Evolutionary conservation across 2,888 invertebrate species (phyloP).

Genomic region (Nemotelus pantherinus): DNA sequence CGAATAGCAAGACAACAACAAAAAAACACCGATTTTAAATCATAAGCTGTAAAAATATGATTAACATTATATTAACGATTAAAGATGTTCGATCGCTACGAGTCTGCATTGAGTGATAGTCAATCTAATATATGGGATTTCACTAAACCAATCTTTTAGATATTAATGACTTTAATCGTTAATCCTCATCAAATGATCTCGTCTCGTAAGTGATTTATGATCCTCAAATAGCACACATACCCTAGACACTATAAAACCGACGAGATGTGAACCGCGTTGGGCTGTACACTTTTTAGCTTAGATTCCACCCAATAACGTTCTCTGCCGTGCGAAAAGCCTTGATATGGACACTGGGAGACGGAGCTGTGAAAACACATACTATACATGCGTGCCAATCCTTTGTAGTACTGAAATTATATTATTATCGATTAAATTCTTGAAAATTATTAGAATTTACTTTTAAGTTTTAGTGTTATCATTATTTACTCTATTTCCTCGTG

Average conservation of each 20-base stretch:
- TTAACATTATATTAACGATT: constrained; percentile 39
- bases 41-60: constrained; percentile 34
- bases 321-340: constrained; percentile 6
- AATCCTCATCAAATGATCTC: constrained; percentile 43
- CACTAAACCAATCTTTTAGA: constrained; percentile 41
- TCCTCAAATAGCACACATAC: constrained; percentile 36
- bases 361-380: not conserved
- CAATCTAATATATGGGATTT: constrained; percentile 22
- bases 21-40: constrained; percentile 25
- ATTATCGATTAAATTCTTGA: too few relatives aligned
- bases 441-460: too few relatives aligned
- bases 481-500: not conserved
- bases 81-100: constrained; percentile 23
- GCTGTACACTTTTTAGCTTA: not conserved
- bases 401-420: too few relatives aligned
- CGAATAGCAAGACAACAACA: not conserved
- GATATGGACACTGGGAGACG: not conserved
- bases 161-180: constrained; percentile 45
- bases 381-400: not conserved
- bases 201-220: constrained; percentile 44
- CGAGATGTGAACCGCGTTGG: not conserved
- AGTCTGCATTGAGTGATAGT: not conserved
- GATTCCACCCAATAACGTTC: not conserved
- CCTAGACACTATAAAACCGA: constrained; percentile 26
- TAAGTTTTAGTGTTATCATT: too few relatives aligned